Base-by-base conservation (phyloP, 1,140 invertebrate genomes). In the Augochlora pura region DNA sequence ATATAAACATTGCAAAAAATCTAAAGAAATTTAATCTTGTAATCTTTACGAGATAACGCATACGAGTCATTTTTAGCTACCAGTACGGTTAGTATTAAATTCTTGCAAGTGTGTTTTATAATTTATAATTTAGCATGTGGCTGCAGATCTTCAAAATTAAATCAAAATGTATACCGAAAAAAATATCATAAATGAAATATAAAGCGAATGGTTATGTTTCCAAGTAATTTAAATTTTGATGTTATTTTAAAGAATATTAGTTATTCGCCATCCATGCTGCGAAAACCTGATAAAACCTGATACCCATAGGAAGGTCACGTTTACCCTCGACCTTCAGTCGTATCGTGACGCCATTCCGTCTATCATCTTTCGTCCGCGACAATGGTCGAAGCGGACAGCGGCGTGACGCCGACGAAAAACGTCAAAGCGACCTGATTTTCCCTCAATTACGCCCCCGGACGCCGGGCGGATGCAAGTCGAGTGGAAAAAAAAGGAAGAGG, bases 351-450 rank as follows among this genome's bases (percentile, higher is more conserved):
- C n/a, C n/a, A n/a, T n/a, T n/a, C n/a, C n/a, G 62, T 49, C 9
- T 39, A 27, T 77, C 42, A 25, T 42, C 49, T 54, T 25, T 27
- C 14, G 25, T 46, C 57, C 52, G 23, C 60, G 79, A 82, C 52
- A 42, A 70, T 46, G 70, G 0, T 39, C 77, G 49, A 57, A n/a
- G 39, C 46, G 23, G 21, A 73, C 63, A 66, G 38, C 25, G 39
- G 39, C n/a, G 66, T 39, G 23, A 71, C 18, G 27, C 49, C 21
- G 27, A 83, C 72, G 62, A 82, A 82, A 63, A 72, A 66, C 66
- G 59, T 54, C 76, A 63, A 64, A 72, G 60, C 76, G 62, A 32
- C 62, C 79, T 80, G 68, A 88, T 89, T 90, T 89, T 89, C 84
- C 73, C 84, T 82, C 80, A 85, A 89, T 89, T 84, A 88, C 70